A percentile compares a stretch with the other conserved stretches of the same genome.
Conservation (phyloP, 1,140 invertebrate species). For the Bombus fervidus region DNA sequence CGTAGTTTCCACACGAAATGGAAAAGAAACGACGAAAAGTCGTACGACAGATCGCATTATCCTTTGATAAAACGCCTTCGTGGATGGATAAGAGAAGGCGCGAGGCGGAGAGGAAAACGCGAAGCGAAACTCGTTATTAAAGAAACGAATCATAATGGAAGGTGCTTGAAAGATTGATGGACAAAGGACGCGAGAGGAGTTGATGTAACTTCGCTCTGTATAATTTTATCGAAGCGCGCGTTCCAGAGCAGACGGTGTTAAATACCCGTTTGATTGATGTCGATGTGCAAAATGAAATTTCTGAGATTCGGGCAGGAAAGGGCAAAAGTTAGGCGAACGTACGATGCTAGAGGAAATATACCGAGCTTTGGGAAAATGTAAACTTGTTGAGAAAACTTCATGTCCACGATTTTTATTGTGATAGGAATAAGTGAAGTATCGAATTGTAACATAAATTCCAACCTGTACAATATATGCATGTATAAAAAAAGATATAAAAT, state of each 20-base stretch:
- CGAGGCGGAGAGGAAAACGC: background rate
- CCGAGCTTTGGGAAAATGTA: background rate
- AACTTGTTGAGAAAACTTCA: background rate
- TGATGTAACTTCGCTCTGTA: background rate
- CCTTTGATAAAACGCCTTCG: slow-evolving; percentile 39
- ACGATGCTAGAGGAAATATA: too few relatives aligned
- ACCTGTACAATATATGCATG: too few relatives aligned
- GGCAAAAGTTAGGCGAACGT: background rate
- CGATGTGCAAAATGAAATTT: background rate
- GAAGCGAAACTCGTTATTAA: slow-evolving; percentile 39
- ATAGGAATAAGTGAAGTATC: too few relatives aligned
- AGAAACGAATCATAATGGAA: slow-evolving; percentile 37
- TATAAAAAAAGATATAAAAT: too few relatives aligned
- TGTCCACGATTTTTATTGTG: background rate
- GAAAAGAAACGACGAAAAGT: slow-evolving; percentile 27
- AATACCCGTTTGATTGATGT: background rate
- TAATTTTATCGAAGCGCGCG: background rate
- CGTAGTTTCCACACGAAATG: slow-evolving; percentile 21
- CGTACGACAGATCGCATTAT: slow-evolving; percentile 41
- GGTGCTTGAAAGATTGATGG: slow-evolving; percentile 36
- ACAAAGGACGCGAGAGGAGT: slow-evolving; percentile 10
- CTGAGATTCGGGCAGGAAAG: background rate
- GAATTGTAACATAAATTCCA: too few relatives aligned
- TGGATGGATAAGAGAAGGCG: background rate
- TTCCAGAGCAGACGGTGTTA: background rate